These are phyloP conservation scores for Herpetotheres cachinnans DNA, from an alignment of 2,113 vertebrate genomes.

Conservation along the genomic window DNA sequence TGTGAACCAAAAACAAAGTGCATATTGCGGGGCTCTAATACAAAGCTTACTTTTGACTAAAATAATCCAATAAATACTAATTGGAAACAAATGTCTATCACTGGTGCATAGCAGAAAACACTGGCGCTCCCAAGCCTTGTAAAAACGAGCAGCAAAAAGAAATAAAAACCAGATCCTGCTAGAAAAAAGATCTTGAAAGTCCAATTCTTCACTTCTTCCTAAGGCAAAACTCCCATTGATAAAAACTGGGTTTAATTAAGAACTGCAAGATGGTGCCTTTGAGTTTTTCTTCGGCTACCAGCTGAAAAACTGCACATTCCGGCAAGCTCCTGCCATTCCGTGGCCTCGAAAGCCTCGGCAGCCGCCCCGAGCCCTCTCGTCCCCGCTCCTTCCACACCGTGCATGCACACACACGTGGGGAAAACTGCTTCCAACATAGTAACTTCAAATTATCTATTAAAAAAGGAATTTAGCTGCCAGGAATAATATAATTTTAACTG, in stretches of 20 bases:
- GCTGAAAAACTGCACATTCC: neutral
- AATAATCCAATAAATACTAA: slow-evolving; percentile 37
- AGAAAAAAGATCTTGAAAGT: neutral
- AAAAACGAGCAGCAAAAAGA: neutral
- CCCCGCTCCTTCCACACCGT: neutral
- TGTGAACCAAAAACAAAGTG: neutral
- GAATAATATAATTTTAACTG: slow-evolving; percentile 14
- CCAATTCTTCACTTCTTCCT: neutral
- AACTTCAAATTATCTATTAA: neutral
- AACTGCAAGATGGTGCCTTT: neutral
- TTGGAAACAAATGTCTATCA: slow-evolving; percentile 1
- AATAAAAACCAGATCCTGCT: neutral
- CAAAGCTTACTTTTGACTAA: neutral
- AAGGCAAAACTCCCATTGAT: neutral
- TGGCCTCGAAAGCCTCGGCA: neutral
- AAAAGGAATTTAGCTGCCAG: neutral
- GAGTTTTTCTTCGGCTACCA: neutral
- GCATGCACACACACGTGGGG: neutral
- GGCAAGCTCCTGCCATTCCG: neutral
- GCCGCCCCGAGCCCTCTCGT: neutral
- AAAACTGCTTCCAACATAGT: neutral
- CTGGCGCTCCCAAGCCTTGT: neutral
- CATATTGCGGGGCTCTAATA: neutral
- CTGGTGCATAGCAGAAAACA: neutral
- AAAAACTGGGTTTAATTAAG: neutral